Percentiles rank a stretch among this genome's conserved stretches.
phyloP scores from a whole-genome alignment of 2,888 invertebrate genomes.

The Meloe dianella region DNA sequence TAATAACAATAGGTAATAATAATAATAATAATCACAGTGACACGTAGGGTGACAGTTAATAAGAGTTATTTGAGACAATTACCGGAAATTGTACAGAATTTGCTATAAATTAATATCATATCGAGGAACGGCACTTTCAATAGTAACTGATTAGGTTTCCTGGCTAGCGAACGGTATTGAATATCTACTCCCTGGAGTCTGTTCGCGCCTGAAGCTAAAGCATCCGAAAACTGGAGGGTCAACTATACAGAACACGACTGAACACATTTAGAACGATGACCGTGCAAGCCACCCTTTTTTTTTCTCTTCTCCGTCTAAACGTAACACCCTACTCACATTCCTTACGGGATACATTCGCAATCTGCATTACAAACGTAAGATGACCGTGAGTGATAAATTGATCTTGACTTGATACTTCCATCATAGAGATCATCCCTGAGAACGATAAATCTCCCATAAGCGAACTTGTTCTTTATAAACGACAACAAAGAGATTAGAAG shows the following conservation, averaged over 20 bases:
- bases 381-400: slow-evolving; percentile 51
- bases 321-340: slow-evolving; percentile 37
- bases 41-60: slow-evolving; percentile 14
- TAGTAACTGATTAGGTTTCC: slow-evolving; percentile 55
- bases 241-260: slow-evolving; percentile 24
- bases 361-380: slow-evolving; percentile 55
- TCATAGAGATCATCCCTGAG: slow-evolving; percentile 15
- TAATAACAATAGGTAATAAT: not conserved
- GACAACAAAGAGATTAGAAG: not conserved
- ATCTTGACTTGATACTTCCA: slow-evolving; percentile 29
- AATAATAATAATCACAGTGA: slow-evolving; percentile 3
- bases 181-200: slow-evolving; percentile 53
- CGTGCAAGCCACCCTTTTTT: slow-evolving; percentile 28
- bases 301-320: not conserved
- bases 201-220: slow-evolving; percentile 45
- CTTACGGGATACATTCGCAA: slow-evolving; percentile 48
- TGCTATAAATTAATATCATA: slow-evolving; percentile 39
- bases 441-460: slow-evolving; percentile 11
- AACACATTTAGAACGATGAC: slow-evolving; percentile 25
- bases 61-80: slow-evolving; percentile 15
- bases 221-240: slow-evolving; percentile 36
- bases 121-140: slow-evolving; percentile 43
- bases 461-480: slow-evolving; percentile 17
- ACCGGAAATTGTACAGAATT: slow-evolving; percentile 8
- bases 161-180: slow-evolving; percentile 52